Evolutionary conservation across 2,113 vertebrate genomes (phyloP).

Genomic region (Chloropsis hardwickii): DNA sequence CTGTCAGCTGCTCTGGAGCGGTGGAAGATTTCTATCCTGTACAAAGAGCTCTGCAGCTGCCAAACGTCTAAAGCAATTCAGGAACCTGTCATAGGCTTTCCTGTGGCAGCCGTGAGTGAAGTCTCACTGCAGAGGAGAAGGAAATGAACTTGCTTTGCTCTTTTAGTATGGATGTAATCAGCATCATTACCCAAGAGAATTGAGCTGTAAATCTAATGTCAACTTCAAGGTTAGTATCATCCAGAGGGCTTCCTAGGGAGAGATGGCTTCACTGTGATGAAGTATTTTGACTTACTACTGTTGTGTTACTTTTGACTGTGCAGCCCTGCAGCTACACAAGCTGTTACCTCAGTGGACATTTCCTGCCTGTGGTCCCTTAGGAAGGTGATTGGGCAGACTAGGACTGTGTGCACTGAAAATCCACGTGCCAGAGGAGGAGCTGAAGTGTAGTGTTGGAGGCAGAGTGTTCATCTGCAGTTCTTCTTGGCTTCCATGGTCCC

Average conservation of each 20-base stretch:
- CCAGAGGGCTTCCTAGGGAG: not conserved
- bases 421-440: not conserved
- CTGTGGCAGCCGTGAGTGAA: not conserved
- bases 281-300: not conserved
- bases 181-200: constrained; percentile 46
- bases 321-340: not conserved
- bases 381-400: not conserved
- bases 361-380: not conserved
- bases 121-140: not conserved
- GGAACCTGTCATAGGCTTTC: not conserved
- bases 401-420: not conserved
- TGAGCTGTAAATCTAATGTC: constrained; percentile 58
- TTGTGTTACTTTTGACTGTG: not conserved
- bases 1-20: constrained; percentile 10
- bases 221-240: constrained; percentile 42
- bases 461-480: not conserved
- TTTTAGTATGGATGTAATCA: constrained; percentile 39
- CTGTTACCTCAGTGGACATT: not conserved
- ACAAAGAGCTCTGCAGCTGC: constrained; percentile 11
- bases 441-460: not conserved
- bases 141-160: constrained; percentile 25
- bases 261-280: not conserved
- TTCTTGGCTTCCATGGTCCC: not conserved
- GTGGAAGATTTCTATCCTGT: constrained; percentile 5
- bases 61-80: not conserved